Percentiles rank a stretch among this genome's conserved stretches.
phyloP scores from a whole-genome alignment of 30 jellyfish, hydroid and myxozoan genomes.

The Turritopsis rubra region DNA sequence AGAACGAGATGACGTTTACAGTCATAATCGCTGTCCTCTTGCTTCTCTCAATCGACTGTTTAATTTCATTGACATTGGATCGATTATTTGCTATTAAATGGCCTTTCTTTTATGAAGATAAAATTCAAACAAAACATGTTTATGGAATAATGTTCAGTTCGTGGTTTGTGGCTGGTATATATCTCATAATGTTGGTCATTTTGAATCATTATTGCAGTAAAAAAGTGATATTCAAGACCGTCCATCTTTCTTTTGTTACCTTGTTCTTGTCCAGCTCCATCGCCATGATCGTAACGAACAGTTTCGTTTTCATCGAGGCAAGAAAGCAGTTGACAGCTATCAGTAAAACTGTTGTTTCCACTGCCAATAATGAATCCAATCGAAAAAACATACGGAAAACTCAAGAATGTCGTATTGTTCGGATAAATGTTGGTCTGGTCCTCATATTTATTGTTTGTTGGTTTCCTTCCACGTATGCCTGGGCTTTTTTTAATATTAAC shows the following conservation, averaged over 20 bases:
- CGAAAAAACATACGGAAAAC: neutral
- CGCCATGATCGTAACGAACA: neutral
- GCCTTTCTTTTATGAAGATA: neutral
- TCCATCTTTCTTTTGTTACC: neutral
- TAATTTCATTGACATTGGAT: neutral
- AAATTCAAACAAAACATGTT: neutral
- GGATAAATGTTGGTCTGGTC: neutral
- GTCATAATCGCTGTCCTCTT: neutral
- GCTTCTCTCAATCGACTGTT: neutral
- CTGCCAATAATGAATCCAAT: neutral
- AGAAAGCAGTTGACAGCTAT: neutral
- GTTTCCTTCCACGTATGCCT: slow-evolving; percentile 1
- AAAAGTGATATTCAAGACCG: neutral
- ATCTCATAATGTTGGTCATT: neutral
- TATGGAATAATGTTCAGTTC: neutral
- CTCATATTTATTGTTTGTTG: neutral
- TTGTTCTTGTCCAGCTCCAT: neutral
- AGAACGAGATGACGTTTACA: neutral
- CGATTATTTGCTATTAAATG: slow-evolving; percentile 7
- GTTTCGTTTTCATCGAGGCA: slow-evolving; percentile 8
- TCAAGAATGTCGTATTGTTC: slow-evolving; percentile 9
- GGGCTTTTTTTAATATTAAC: neutral
- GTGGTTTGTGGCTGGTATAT: neutral
- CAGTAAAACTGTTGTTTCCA: neutral
- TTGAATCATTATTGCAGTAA: neutral